phyloP scores from a whole-genome alignment of 2,888 invertebrate genomes.

The Eilema sororculum region DNA sequence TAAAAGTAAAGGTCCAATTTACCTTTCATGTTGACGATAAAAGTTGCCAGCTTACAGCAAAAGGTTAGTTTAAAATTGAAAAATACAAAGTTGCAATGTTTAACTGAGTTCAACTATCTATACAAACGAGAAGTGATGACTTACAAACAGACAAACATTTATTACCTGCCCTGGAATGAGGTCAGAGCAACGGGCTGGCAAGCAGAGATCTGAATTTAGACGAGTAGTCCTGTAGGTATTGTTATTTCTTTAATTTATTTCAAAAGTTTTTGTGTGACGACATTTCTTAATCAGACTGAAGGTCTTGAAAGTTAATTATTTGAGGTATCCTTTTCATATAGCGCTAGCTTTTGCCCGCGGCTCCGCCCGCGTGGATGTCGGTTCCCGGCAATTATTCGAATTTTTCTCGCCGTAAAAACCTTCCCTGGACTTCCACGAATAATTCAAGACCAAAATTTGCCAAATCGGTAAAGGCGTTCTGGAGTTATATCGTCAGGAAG shows the following conservation, averaged over 20 bases:
- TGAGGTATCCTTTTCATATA: too few relatives aligned
- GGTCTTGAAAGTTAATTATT: too few relatives aligned
- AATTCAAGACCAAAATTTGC: too few relatives aligned
- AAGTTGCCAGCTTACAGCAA: background rate
- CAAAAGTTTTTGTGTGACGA: too few relatives aligned
- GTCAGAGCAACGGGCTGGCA: conserved; percentile 37
- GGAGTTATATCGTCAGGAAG: too few relatives aligned
- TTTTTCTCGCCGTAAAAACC: too few relatives aligned
- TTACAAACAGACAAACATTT: conserved; percentile 61
- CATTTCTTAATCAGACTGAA: too few relatives aligned
- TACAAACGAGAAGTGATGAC: conserved; percentile 58
- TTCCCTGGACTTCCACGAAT: too few relatives aligned
- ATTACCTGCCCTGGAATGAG: conserved; percentile 55
- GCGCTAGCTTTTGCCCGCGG: too few relatives aligned
- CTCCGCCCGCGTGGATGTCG: too few relatives aligned
- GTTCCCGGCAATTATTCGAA: too few relatives aligned
- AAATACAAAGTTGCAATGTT: conserved; percentile 43
- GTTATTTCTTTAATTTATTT: background rate
- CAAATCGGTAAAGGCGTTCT: too few relatives aligned
- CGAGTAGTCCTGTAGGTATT: conserved; percentile 10
- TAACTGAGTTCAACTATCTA: conserved; percentile 38
- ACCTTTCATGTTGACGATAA: conserved; percentile 15
- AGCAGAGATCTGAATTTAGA: conserved; percentile 6
- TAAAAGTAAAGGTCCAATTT: conserved; percentile 16
- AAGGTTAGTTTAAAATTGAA: conserved; percentile 11